Evolutionary conservation across 2,888 invertebrate species (phyloP).

Genomic region (Hymenopus coronatus): DNA sequence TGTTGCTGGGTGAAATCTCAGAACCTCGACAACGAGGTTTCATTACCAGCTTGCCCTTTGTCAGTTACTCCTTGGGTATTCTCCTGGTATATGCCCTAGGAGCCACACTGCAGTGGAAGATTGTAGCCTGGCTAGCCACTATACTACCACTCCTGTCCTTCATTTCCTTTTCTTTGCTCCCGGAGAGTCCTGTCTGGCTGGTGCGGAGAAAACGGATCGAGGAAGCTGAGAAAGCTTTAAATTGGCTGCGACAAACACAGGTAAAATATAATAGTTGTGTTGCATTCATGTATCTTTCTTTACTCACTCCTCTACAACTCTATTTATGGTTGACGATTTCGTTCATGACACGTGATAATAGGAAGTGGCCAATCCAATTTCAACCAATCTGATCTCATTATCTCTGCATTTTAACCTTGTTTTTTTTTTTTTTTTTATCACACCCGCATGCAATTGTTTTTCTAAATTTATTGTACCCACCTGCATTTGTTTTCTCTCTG

Average conservation of each 20-base stretch:
- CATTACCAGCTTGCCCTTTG: constrained; percentile 67
- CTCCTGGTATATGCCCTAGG: constrained; percentile 70
- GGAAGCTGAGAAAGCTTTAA: constrained; percentile 57
- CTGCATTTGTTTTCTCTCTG: no score
- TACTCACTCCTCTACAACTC: no score
- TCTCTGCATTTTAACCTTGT: no score
- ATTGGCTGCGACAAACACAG: constrained; percentile 43
- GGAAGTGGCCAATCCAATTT: no score
- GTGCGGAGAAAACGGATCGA: constrained; percentile 57
- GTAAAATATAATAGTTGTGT: not conserved
- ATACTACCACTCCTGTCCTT: constrained; percentile 61
- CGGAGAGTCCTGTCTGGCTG: constrained; percentile 75
- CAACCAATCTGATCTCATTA: no score
- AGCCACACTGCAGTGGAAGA: constrained; percentile 64
- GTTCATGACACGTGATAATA: no score
- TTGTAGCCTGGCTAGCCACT: constrained; percentile 62
- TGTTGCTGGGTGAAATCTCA: constrained; percentile 72
- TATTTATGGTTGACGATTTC: no score
- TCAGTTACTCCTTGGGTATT: constrained; percentile 73
- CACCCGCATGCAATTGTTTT: no score
- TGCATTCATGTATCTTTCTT: no score
- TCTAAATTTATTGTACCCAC: no score
- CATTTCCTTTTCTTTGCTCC: constrained; percentile 61
- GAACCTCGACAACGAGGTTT: constrained; percentile 68
- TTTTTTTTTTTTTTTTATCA: no score